phyloP scores from a whole-genome alignment of 2,888 invertebrate genomes.

The Tuberolachnus salignus region DNA sequence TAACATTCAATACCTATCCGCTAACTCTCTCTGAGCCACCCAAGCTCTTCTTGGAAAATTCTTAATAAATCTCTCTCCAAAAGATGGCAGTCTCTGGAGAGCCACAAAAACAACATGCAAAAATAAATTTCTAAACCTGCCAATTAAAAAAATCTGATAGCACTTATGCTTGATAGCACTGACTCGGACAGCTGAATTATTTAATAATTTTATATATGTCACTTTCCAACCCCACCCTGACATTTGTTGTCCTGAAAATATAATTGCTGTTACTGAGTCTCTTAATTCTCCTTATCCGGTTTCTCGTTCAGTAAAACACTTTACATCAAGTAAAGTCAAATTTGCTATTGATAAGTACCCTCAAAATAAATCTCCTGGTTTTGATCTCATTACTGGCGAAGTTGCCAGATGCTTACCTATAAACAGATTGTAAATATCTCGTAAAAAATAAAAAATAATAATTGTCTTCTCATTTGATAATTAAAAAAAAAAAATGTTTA shows the following conservation, averaged over 20 bases:
- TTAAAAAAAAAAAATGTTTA: no score
- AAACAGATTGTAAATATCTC: no score
- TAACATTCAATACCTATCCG: background rate
- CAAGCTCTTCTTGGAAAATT: background rate
- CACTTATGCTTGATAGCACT: background rate
- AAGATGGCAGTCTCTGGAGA: background rate
- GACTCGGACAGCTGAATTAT: background rate
- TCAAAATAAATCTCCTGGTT: background rate
- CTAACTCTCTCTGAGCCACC: background rate
- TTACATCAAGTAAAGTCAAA: background rate
- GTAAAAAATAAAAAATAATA: no score
- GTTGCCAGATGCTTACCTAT: background rate
- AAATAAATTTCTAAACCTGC: background rate
- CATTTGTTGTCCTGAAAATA: background rate
- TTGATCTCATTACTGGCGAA: background rate
- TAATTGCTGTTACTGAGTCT: background rate
- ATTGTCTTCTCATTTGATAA: no score
- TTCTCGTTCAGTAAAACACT: background rate
- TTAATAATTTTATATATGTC: background rate
- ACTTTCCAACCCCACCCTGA: constrained; percentile 1
- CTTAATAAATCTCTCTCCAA: no score
- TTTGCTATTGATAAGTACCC: background rate
- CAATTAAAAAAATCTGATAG: background rate
- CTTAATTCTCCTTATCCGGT: background rate
- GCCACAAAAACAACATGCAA: background rate